Evolutionary conservation across 2,797 vertebrate species (phyloP), one percentile per base, ranked within the genome.

Genomic region (Gallinago stenura): DNA sequence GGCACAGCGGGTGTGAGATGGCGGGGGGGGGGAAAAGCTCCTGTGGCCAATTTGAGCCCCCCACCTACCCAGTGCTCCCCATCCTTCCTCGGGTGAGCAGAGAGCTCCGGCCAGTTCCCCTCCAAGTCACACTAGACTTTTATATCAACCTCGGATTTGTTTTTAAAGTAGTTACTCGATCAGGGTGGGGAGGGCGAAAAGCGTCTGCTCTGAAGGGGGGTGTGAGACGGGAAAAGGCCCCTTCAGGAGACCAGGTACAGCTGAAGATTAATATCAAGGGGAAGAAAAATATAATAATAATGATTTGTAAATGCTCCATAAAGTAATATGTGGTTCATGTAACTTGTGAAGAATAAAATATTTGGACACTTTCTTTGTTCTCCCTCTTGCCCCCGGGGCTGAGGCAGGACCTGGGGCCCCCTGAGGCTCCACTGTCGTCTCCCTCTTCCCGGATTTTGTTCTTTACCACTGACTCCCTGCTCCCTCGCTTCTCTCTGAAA

Each of bases 291-390:
- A 8, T 5, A 30, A 53, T 16, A 28, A 51, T 53, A 51, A 28
- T 0, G 10, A 46, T 68, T 39, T 86, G 54, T 65, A 26, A 53
- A 76, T 56, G 92, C 86, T 94, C 83, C 83, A 9, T 84, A 16
- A 83, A 73, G 68, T 93, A n/a, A 28, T 7, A 35, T 10, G 89
- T 94, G 95, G 85, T 94, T 80, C 8, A 24, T 96, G 95, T 95
- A 92, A 71, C 84, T 94, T 58, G 94, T 95, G 95, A 95, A 93
- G 93, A 97, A 97, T 96, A 97, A 97, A 97, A 19, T 37, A 28
- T 91, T 95, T 91, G 93, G 95, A 97, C 93, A 85, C 94, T 94
- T 84, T 41, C 25, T 46, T 83, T 45, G 82, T 62, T 51, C 20
- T 66, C 66, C 66, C 24, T 65, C 7, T 69, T 7, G 54, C 46